phyloP scores from a whole-genome alignment of 1,140 invertebrate genomes.

The Cotesia vestalis region DNA sequence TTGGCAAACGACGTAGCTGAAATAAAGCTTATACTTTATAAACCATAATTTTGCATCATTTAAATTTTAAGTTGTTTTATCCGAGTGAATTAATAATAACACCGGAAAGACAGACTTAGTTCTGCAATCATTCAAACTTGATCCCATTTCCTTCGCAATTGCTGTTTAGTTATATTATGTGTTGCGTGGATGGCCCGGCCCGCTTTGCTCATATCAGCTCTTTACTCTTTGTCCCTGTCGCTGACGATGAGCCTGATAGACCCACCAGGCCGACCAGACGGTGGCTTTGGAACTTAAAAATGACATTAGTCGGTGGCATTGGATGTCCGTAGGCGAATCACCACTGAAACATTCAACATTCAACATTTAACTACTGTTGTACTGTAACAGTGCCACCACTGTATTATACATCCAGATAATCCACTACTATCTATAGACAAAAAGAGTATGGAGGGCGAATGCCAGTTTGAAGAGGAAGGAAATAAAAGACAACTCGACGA shows the following conservation, averaged over 20 bases:
- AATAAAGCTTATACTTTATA: too few species aligned
- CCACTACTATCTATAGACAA: too few species aligned
- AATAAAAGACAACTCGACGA: conserved; percentile 31
- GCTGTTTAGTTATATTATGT: conserved; percentile 2
- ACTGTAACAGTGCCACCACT: too few species aligned
- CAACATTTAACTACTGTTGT: too few species aligned
- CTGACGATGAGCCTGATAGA: too few species aligned
- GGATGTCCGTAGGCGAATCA: not conserved
- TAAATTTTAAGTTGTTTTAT: not conserved
- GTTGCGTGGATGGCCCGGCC: not conserved
- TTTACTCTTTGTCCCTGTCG: too few species aligned
- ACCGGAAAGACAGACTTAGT: conserved; percentile 14
- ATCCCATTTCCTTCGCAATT: conserved; percentile 59
- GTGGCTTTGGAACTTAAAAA: conserved; percentile 19
- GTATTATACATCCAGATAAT: too few species aligned
- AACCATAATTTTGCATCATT: conserved; percentile 6
- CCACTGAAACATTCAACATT: too few species aligned
- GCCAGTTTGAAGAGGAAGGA: conserved; percentile 13
- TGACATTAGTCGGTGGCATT: conserved; percentile 18
- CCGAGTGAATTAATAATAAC: conserved; percentile 1
- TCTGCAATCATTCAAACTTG: conserved; percentile 54
- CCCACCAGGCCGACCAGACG: not conserved
- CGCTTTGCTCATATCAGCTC: too few species aligned
- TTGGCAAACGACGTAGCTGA: too few species aligned
- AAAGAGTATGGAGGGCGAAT: not conserved